A percentile compares a stretch with the other conserved stretches of the same genome.
phyloP scores from a whole-genome alignment of 2,797 vertebrate species.

The Leptoclinus maculatus region DNA sequence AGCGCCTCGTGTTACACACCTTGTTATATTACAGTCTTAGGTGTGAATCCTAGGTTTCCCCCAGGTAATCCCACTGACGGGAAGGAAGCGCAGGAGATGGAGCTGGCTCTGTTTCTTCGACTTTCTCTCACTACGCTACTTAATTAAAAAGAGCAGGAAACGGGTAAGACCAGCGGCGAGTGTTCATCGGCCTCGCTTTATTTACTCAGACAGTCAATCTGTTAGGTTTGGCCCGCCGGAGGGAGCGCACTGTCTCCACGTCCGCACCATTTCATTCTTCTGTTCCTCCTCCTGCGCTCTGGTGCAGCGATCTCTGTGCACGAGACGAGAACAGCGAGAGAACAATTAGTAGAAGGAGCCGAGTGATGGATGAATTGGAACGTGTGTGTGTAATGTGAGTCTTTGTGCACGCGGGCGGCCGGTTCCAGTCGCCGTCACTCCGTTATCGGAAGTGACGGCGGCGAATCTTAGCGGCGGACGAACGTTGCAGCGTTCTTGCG shows the following conservation, averaged over 20 bases:
- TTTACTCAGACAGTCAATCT: slow-evolving; percentile 63
- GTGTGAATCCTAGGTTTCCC: slow-evolving; percentile 19
- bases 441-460: slow-evolving; percentile 8
- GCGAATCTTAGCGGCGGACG: slow-evolving; percentile 13
- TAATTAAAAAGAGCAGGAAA: slow-evolving; percentile 55
- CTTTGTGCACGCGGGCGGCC: slow-evolving; percentile 8
- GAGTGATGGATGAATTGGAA: slow-evolving; percentile 26
- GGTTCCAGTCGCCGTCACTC: slow-evolving; percentile 2
- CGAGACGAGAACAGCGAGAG: slow-evolving; percentile 28
- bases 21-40: not conserved
- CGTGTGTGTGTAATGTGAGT: not conserved
- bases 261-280: slow-evolving; percentile 54
- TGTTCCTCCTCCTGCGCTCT: slow-evolving; percentile 12
- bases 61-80: slow-evolving; percentile 19
- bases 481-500: slow-evolving; percentile 1
- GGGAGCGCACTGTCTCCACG: slow-evolving; percentile 45
- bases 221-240: slow-evolving; percentile 30
- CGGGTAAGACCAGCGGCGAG: slow-evolving; percentile 22
- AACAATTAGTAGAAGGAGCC: slow-evolving; percentile 16
- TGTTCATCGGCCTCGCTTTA: slow-evolving; percentile 31
- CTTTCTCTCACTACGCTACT: slow-evolving; percentile 17
- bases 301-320: slow-evolving; percentile 28
- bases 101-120: slow-evolving; percentile 1
- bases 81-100: slow-evolving; percentile 1
- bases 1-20: not conserved